phyloP scores from a whole-genome alignment of 2,888 invertebrate species.

The Leucoma salicis region DNA sequence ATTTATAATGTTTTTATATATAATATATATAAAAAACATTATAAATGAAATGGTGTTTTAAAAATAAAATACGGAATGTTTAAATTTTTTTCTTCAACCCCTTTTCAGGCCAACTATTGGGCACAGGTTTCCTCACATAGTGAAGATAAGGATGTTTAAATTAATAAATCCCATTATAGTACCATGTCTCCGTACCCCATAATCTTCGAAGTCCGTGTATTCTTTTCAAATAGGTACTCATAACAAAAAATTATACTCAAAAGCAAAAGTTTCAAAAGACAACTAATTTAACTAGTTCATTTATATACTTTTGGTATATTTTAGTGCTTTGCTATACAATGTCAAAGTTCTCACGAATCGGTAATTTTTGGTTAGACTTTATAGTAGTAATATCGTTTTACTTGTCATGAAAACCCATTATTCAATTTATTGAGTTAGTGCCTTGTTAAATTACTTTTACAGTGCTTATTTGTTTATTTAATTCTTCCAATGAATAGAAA shows the following conservation, averaged over 20 bases:
- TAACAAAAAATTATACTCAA: slow-evolving; percentile 17
- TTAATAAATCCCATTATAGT: too few species aligned
- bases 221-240: too few species aligned
- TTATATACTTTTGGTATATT: slow-evolving; percentile 12
- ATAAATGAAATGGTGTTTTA: too few species aligned
- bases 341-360: slow-evolving; percentile 31
- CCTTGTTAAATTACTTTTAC: slow-evolving; percentile 40
- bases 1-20: too few species aligned
- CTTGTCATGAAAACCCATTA: slow-evolving; percentile 44
- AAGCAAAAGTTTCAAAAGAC: slow-evolving; percentile 30
- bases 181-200: too few species aligned
- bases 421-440: slow-evolving; percentile 46
- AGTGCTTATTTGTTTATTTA: slow-evolving; percentile 33
- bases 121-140: too few species aligned
- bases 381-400: slow-evolving; percentile 33
- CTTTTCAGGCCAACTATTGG: too few species aligned
- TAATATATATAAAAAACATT: too few species aligned
- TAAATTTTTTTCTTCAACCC: too few species aligned
- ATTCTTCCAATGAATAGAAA: neutral
- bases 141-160: too few species aligned
- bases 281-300: slow-evolving; percentile 31
- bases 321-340: slow-evolving; percentile 22
- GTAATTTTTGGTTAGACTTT: slow-evolving; percentile 30
- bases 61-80: too few species aligned
- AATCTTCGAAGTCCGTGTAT: too few species aligned